Evolutionary conservation across 2,113 vertebrate species (phyloP), one percentile per base, ranked within the genome.

Genomic region (Jaculus jaculus): DNA sequence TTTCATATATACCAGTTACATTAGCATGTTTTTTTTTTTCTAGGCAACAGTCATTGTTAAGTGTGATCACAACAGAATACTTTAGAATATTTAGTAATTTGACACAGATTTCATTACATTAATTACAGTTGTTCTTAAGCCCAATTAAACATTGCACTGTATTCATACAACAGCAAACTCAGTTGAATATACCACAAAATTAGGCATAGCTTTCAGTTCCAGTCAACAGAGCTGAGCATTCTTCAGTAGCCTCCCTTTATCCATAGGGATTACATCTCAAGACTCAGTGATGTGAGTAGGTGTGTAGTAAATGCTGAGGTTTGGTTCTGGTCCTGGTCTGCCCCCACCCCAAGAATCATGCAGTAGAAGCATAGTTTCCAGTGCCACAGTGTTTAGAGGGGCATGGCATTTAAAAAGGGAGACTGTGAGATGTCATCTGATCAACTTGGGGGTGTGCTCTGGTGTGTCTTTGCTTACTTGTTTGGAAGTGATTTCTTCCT

Each of bases 81-180:
- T 78, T 94, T 28, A 65, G 51, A 94, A 61, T n/a, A 75, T 34
- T 92, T 87, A 73, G 34, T 51, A 94, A 84, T 23, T 47, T 83
- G 51, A 80, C 28, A 61, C 78, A 58, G 39, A 85, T 91, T 84
- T 80, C 18, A 13, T 18, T 32, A 16, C 32, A 32, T 80, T 87
- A 81, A 79, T 28, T 66, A 37, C 42, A 73, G 78, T 69, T 81
- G 7, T 80, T 66, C 34, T 1, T 1, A 7, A 61, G 30, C 24
- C 39, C 69, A 51, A 71, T 73, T 63, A 74, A 88, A 90, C 4
- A 42, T 23, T 54, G 1, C 23, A 15, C 34, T 73, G 80, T 9
- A 13, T 4, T 77, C 13, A 16, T 7, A 5, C 3, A 63, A 30
- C 1, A 78, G 26, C 66, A 78, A 9, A 58, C n/a, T 73, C 73